Evolutionary conservation across 2,797 vertebrate species (phyloP).

Genomic region (Muscicapa striata): DNA sequence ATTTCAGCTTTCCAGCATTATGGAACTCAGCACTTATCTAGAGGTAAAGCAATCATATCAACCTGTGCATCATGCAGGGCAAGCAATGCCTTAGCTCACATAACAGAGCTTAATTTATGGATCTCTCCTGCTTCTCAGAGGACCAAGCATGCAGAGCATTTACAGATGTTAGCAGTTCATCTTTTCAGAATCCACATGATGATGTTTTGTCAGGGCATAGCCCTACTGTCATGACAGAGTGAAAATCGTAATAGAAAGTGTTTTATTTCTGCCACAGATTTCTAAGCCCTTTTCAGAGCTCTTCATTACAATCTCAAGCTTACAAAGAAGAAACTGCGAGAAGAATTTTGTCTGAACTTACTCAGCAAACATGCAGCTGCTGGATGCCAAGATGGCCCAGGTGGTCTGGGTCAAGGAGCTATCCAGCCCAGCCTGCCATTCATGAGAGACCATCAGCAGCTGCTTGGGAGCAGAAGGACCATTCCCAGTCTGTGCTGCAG

Average conservation of each 20-base stretch:
- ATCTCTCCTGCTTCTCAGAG: not conserved
- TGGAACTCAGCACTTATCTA: not conserved
- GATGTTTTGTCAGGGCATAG: not conserved
- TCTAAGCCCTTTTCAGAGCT: not conserved
- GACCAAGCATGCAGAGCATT: not conserved
- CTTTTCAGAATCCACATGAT: not conserved
- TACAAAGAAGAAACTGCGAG: not conserved
- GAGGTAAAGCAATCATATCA: not conserved
- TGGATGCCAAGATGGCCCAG: not conserved
- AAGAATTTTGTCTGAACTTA: not conserved
- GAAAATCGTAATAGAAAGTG: not conserved
- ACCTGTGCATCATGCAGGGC: not conserved
- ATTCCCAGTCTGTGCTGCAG: not conserved
- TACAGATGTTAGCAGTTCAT: not conserved
- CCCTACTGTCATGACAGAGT: not conserved
- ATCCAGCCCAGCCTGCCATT: not conserved
- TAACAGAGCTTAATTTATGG: not conserved
- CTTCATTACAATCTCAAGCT: not conserved
- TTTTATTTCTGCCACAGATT: not conserved
- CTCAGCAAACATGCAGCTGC: not conserved
- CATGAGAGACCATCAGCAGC: not conserved
- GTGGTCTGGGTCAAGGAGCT: not conserved
- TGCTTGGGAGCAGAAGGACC: not conserved
- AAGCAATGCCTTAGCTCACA: not conserved
- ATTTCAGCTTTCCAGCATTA: not conserved